Evolutionary conservation across 2,113 vertebrate genomes (phyloP), one percentile per base, ranked within the genome.

Genomic region (Paratilapia polleni): DNA sequence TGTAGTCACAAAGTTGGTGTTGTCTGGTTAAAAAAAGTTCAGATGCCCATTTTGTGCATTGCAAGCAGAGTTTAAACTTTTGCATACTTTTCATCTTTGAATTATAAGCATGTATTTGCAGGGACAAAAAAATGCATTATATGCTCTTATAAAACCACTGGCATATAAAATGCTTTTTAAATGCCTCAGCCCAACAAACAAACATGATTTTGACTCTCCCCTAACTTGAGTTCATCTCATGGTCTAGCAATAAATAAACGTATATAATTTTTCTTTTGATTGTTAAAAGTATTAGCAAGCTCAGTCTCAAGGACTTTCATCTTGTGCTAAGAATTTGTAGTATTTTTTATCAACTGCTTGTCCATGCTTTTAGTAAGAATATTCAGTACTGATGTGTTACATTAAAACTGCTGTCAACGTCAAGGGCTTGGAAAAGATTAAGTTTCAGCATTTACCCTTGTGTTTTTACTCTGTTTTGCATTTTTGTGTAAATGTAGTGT

Each of bases 1-100:
- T 91, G 82, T 88, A 82, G 63, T 84, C 62, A 60, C 64, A 76
- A 89, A 87, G 70, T 87, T 87, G 41, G 81, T 22, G 56, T 83
- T n/a, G 58, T 20, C 43, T 64, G 24, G 83, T 77, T 11, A 47
- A 49, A 38, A 54, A 49, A 68, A 57, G 76, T 78, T 58, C 61
- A 38, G 15, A 80, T 68, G 56, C 70, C 60, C 56, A 63, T 83
- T 90, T 87, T 84, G 77, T 85, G 77, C 84, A 82, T 22, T 58
- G 54, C 66, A 81, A 83, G 82, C 80, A 81, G 73, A 83, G 43
- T 87, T 81, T 73, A 36, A 70, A 87, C 2, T 14, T 81, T 80
- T 13, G 12, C 66, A 77, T 47, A 15, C 73, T 85, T 83, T 86
- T 59, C 60, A 64, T 88, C 74, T 80, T 38, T 79, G 61, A 74